phyloP scores from a whole-genome alignment of 2,113 vertebrate genomes.

The Brachypteracias leptosomus region DNA sequence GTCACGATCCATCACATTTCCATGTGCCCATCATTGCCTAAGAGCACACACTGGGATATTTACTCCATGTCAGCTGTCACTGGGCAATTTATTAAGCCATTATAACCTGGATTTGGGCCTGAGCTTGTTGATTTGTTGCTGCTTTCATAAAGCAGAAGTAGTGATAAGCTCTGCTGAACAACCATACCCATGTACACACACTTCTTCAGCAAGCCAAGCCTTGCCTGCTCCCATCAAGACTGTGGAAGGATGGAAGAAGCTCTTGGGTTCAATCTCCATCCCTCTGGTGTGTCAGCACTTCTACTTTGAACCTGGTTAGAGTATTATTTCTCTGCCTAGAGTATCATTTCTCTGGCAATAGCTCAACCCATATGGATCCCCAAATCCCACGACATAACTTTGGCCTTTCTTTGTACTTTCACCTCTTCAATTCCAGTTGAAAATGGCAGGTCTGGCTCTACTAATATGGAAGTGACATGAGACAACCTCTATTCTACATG shows the following conservation, averaged over 20 bases:
- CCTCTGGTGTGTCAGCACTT: not conserved
- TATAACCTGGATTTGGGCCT: not conserved
- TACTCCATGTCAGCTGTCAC: not conserved
- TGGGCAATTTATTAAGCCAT: not conserved
- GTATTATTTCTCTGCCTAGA: not conserved
- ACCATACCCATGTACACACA: too few species aligned
- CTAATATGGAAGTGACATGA: not conserved
- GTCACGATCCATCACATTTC: not conserved
- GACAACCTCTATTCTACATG: not conserved
- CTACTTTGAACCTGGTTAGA: not conserved
- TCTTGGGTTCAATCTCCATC: not conserved
- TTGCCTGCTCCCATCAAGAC: not conserved
- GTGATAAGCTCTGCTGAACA: not conserved
- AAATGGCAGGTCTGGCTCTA: not conserved
- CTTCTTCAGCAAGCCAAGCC: not conserved
- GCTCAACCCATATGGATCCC: not conserved
- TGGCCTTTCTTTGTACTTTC: not conserved
- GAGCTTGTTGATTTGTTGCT: not conserved
- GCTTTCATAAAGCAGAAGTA: not conserved
- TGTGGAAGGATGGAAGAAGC: not conserved
- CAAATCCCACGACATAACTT: not conserved
- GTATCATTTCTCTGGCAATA: not conserved
- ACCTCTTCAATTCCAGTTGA: not conserved
- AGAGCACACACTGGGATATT: not conserved
- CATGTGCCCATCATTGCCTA: not conserved